A percentile compares a stretch with the other conserved stretches of the same genome.
Evolutionary conservation across 2,888 invertebrate species (phyloP).

Genomic region (Meiosimyza decipiens): DNA sequence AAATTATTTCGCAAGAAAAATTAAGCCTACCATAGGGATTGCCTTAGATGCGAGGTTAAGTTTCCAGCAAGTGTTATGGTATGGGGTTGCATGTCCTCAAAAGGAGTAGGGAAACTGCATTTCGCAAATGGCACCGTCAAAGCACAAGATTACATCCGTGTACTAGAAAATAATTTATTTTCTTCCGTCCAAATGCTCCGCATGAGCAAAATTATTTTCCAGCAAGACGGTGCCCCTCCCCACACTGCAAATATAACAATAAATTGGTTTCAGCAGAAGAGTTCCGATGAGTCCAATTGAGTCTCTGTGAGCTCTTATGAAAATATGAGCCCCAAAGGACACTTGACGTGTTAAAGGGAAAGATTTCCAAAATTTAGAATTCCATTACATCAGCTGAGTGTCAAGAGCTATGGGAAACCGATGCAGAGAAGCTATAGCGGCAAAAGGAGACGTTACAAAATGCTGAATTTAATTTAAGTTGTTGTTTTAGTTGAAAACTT

Average conservation of each 20-base stretch:
- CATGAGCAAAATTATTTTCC: constrained; percentile 8
- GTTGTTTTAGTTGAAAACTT: too few species aligned
- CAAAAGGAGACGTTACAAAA: too few species aligned
- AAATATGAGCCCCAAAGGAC: neutral
- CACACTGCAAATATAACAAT: constrained; percentile 15
- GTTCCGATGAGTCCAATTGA: constrained; percentile 9
- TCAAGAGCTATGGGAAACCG: too few species aligned
- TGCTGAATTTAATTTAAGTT: too few species aligned
- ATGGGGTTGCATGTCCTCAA: constrained; percentile 30
- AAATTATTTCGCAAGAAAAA: constrained; percentile 21
- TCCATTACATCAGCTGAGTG: neutral
- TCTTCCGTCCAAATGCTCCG: neutral
- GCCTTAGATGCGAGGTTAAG: constrained; percentile 35
- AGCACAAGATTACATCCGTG: neutral
- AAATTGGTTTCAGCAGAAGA: constrained; percentile 1
- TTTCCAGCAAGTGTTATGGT: constrained; percentile 34
- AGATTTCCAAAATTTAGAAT: neutral
- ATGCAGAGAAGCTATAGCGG: too few species aligned
- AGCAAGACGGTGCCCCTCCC: constrained; percentile 24
- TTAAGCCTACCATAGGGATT: constrained; percentile 32
- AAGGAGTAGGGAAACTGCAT: neutral
- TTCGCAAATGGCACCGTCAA: constrained; percentile 18
- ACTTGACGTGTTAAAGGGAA: neutral
- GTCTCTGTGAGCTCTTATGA: constrained; percentile 21
- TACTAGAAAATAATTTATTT: constrained; percentile 13